Conservation (phyloP, 1,140 invertebrate genomes). For the Stratiolaelaps scimitus region DNA sequence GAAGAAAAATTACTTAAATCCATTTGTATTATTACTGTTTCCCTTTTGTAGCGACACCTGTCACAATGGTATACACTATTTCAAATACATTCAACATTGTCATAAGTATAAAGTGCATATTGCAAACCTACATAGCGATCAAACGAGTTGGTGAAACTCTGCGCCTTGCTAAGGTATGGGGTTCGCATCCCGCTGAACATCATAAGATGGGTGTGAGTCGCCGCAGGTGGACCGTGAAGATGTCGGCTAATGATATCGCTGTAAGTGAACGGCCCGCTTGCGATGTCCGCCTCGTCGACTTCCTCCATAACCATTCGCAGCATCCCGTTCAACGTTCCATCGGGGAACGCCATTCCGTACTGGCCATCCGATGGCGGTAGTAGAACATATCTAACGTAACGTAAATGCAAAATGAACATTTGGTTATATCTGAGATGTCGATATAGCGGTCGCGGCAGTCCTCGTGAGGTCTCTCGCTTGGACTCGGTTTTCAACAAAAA, state of each 20-base stretch:
- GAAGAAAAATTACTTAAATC: no score
- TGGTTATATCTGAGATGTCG: no score
- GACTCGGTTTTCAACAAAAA: no score
- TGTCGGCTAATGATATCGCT: neutral
- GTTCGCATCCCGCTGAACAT: conserved; percentile 9
- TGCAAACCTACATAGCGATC: no score
- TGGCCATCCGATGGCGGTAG: neutral
- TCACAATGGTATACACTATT: no score
- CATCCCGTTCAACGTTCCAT: conserved; percentile 9
- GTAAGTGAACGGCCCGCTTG: neutral
- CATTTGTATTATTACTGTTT: no score
- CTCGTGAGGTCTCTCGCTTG: no score
- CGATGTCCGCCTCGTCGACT: neutral
- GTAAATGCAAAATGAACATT: neutral
- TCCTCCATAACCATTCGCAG: conserved; percentile 4
- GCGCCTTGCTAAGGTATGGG: neutral
- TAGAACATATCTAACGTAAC: neutral
- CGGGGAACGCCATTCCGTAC: neutral
- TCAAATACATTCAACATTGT: no score
- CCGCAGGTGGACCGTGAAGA: neutral
- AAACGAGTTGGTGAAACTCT: conserved; percentile 16
- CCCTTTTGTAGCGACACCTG: no score
- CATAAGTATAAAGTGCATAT: no score
- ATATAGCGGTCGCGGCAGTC: no score
- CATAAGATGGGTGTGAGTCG: neutral